Percentiles rank a stretch among this genome's conserved stretches.
Evolutionary conservation across 2,888 invertebrate genomes (phyloP).

Genomic region (Limnephilus marmoratus): DNA sequence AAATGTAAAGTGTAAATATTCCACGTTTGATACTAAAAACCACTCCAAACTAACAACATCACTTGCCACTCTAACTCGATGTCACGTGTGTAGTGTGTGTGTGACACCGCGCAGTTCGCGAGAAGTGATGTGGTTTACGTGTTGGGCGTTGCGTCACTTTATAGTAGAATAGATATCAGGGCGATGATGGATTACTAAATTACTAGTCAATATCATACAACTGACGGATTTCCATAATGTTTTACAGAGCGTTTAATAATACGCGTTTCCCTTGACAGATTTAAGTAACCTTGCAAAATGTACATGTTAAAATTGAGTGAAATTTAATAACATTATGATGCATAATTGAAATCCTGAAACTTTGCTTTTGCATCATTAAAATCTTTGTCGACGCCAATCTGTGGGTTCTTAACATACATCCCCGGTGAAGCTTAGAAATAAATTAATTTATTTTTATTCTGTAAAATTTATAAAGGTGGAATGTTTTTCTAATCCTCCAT

Average conservation of each 20-base stretch:
- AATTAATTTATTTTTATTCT: background rate
- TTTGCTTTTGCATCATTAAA: background rate
- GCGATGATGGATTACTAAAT: background rate
- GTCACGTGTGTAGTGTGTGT: background rate
- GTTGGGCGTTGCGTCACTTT: background rate
- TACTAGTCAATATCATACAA: background rate
- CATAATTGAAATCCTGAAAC: background rate
- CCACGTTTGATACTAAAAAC: background rate
- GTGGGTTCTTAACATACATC: background rate
- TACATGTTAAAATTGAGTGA: background rate
- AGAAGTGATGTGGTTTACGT: background rate
- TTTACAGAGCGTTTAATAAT: background rate
- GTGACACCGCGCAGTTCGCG: background rate
- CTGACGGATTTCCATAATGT: background rate
- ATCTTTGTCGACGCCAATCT: background rate
- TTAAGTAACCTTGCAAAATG: background rate
- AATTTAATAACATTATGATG: background rate
- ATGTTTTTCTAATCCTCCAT: background rate
- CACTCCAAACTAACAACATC: background rate
- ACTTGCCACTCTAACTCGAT: background rate
- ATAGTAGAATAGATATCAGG: background rate
- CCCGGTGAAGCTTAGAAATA: background rate
- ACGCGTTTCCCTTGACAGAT: background rate
- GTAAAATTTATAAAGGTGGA: background rate
- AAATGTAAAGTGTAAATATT: background rate